Conservation (phyloP, 1,140 invertebrate genomes). For the Leptinotarsa texana region DNA sequence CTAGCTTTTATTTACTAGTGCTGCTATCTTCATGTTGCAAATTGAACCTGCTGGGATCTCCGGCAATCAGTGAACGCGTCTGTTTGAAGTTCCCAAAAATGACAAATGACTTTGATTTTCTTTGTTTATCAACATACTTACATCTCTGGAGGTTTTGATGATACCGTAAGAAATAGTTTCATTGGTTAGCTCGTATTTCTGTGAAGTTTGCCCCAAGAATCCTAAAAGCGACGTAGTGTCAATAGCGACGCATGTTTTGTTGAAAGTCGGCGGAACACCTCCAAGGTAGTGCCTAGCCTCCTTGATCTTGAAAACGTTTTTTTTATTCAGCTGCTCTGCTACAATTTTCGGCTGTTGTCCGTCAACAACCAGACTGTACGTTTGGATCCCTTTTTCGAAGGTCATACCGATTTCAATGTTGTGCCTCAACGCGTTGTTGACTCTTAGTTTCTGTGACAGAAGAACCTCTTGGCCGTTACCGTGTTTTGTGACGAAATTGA, state of each 20-base stretch:
- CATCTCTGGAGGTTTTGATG: constrained; percentile 21
- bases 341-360: neutral
- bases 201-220: constrained; percentile 32
- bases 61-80: too few relatives aligned
- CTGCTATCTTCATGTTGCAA: too few relatives aligned
- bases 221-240: constrained; percentile 44
- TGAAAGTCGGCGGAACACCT: constrained; percentile 43
- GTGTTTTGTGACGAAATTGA: constrained; percentile 78
- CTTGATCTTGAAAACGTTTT: constrained; percentile 35
- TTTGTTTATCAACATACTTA: neutral
- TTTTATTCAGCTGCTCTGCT: neutral
- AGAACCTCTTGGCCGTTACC: constrained; percentile 56
- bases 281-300: constrained; percentile 41
- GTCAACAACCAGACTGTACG: constrained; percentile 32
- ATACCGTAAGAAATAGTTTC: constrained; percentile 33
- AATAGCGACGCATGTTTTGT: constrained; percentile 28
- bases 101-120: too few relatives aligned
- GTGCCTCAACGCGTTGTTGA: constrained; percentile 82
- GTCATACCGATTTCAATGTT: constrained; percentile 66
- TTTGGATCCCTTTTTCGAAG: constrained; percentile 14
- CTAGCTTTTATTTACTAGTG: too few relatives aligned
- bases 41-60: too few relatives aligned
- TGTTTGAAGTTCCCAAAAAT: too few relatives aligned
- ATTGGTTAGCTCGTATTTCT: constrained; percentile 20
- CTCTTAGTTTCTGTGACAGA: constrained; percentile 71